Evolutionary conservation across 2,797 vertebrate species (phyloP).

Genomic region (Urocyon cinereoargenteus): DNA sequence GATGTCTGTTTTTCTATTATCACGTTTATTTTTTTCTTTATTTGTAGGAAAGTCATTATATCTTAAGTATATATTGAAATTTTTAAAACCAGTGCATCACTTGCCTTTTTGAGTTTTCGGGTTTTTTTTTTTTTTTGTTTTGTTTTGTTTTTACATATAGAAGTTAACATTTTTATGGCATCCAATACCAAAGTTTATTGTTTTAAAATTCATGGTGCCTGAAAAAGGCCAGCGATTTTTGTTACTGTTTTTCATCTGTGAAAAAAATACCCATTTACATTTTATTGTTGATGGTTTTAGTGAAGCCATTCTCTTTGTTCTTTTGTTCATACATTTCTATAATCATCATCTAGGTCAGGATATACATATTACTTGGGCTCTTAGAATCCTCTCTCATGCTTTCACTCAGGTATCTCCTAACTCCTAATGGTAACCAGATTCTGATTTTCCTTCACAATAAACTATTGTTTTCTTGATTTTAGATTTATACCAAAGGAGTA

Average conservation of each 20-base stretch:
- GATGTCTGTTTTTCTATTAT: background rate
- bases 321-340: background rate
- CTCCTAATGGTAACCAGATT: background rate
- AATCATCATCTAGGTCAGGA: background rate
- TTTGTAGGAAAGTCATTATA: background rate
- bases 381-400: background rate
- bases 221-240: background rate
- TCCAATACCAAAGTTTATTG: background rate
- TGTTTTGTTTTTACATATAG: background rate
- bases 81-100: constrained; percentile 23
- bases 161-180: background rate
- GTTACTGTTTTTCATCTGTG: background rate
- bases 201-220: background rate
- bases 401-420: background rate
- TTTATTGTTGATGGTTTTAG: background rate
- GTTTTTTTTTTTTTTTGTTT: background rate
- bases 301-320: background rate
- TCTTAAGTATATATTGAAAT: background rate
- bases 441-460: background rate
- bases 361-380: background rate
- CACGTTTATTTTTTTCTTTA: background rate
- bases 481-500: background rate
- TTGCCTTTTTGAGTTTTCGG: background rate
- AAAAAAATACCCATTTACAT: background rate
- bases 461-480: background rate